phyloP scores from a whole-genome alignment of 2,113 vertebrate species.

The Hippopotamus amphibius region DNA sequence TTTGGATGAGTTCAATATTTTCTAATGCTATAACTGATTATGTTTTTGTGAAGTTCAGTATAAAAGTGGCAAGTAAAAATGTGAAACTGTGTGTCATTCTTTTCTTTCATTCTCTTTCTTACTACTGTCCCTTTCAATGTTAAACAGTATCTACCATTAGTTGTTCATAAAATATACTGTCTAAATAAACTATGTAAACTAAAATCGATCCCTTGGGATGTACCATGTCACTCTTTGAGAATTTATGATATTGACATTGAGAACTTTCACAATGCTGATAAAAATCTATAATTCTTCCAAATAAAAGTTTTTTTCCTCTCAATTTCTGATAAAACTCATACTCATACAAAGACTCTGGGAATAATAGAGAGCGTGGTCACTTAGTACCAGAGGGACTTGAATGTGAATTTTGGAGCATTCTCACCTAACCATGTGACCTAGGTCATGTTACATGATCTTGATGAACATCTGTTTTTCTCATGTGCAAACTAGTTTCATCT shows the following conservation, averaged over 20 bases:
- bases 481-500: neutral
- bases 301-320: neutral
- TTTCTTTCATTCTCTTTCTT: neutral
- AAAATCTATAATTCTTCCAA: neutral
- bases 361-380: fast-evolving
- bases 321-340: neutral
- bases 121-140: neutral
- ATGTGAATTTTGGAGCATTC: neutral
- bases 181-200: neutral
- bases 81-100: neutral
- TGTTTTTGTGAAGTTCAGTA: neutral
- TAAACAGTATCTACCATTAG: neutral
- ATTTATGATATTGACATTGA: neutral
- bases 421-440: neutral
- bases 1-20: neutral
- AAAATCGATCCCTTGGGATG: neutral
- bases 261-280: neutral
- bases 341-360: neutral
- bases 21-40: neutral
- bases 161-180: neutral
- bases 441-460: neutral
- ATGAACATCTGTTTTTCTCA: neutral
- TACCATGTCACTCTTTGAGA: neutral
- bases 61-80: neutral
- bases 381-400: neutral